These are phyloP conservation scores for Callipepla californica DNA, from an alignment of 2,113 vertebrate species.

Conservation along the genomic window DNA sequence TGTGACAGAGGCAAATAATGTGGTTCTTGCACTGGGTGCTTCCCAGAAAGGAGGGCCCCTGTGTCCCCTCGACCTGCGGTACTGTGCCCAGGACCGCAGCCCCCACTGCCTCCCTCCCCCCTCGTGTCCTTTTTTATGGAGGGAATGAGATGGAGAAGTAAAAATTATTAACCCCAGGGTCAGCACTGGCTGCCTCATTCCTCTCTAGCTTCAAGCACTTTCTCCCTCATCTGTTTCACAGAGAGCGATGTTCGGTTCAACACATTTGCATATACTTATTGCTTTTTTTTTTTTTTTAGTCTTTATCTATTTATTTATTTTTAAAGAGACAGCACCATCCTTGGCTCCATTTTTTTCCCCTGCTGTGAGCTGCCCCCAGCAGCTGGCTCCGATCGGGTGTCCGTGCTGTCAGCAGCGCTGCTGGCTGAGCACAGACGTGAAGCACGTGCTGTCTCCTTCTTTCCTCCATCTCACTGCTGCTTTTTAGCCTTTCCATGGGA, in stretches of 20 bases:
- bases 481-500: neutral
- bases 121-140: constrained; percentile 64
- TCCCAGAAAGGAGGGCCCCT: neutral
- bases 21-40: neutral
- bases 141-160: constrained; percentile 93
- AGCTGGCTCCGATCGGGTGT: neutral
- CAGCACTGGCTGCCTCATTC: constrained; percentile 89
- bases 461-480: neutral
- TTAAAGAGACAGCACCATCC: constrained; percentile 64
- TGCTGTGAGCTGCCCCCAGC: neutral
- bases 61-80: neutral
- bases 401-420: fast-evolving
- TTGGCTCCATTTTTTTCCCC: neutral
- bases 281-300: constrained; percentile 60
- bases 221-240: constrained; percentile 90
- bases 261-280: constrained; percentile 95
- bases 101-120: neutral
- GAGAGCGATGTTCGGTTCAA: constrained; percentile 88
- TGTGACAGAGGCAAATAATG: fast-evolving
- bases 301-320: constrained; percentile 74
- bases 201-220: constrained; percentile 91
- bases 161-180: constrained; percentile 95
- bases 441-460: neutral
- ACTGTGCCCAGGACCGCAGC: neutral
- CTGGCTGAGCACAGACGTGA: neutral